Conservation (phyloP, 2,113 vertebrate species). For the Charina bottae region DNA sequence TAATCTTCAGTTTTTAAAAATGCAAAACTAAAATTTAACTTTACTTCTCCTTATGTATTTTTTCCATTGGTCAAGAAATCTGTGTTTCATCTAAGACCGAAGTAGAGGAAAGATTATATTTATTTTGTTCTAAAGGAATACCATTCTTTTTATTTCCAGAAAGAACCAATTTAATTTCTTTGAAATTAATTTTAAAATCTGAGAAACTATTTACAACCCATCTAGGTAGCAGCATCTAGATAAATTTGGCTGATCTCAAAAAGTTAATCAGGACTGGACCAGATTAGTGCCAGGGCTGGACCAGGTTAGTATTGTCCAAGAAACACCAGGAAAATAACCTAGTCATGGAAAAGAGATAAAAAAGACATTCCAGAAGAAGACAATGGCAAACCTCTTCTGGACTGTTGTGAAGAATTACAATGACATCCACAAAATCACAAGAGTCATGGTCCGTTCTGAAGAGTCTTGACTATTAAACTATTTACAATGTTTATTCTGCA, state of each 20-base stretch:
- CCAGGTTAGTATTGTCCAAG: background rate
- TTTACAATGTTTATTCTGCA: background rate
- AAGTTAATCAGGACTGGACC: background rate
- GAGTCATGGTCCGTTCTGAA: background rate
- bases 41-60: background rate
- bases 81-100: no score
- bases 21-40: background rate
- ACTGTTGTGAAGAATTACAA: background rate
- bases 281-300: background rate
- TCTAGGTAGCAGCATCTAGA: background rate
- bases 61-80: no score
- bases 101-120: no score
- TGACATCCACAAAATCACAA: background rate
- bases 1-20: no score
- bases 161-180: background rate
- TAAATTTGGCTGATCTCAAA: background rate
- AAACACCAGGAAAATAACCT: background rate
- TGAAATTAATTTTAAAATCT: background rate
- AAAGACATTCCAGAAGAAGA: background rate
- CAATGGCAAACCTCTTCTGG: background rate
- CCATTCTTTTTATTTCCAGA: background rate
- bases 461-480: background rate
- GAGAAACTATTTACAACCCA: background rate
- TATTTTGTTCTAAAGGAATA: no score
- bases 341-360: background rate